Base-by-base conservation (phyloP, 1,140 invertebrate genomes). In the Meloidogyne chitwoodi region DNA sequence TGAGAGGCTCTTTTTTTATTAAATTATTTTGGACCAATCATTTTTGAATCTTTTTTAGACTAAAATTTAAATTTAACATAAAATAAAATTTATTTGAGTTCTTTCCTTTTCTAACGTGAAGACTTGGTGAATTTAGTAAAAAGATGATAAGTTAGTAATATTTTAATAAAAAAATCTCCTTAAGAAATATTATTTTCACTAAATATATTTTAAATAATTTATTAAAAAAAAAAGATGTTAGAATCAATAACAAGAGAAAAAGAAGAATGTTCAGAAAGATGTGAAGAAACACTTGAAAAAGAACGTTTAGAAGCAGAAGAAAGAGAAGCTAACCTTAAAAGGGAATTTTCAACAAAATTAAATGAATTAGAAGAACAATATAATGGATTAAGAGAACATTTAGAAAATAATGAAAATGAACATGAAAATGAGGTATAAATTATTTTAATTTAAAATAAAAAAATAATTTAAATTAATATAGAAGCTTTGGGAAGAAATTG, bases 301-400 rank as follows among this genome's bases (percentile, higher is more conserved):
- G 84, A 87, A 77, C 29, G 79, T 26, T 74, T 69, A 16, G 73
- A 82, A 61, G 83, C 84, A 24, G 85, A 86, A 61, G 79, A 77
- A 31, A 68, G 85, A 56, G 85, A 86, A 41, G 75, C 79, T 29
- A 67, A 77, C 2, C 81, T 86, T 68, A 82, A 81, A 27, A 77
- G 81, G 41, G 85, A 87, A 56, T 86, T 86, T 73, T 83, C 77
- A 24, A 72, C 66, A 14, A 87, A 87, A 68, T 74, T 86, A 29
- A 87, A 85, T 78, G 84, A 86, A 63, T 67, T 87, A 2, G 84
- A 86, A 74, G 85, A 86, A 41, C 84, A 86, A 66, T 87, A 86
- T 69, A 86, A 83, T 62, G 77, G 66, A 27, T 75, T 86, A 6
- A 77, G 81, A 41, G 83, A 86, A 24, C 78, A 87, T 65, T 64